These are phyloP conservation scores for Meiosimyza platycephala DNA, from an alignment of 2,888 invertebrate species.

Conservation along the genomic window DNA sequence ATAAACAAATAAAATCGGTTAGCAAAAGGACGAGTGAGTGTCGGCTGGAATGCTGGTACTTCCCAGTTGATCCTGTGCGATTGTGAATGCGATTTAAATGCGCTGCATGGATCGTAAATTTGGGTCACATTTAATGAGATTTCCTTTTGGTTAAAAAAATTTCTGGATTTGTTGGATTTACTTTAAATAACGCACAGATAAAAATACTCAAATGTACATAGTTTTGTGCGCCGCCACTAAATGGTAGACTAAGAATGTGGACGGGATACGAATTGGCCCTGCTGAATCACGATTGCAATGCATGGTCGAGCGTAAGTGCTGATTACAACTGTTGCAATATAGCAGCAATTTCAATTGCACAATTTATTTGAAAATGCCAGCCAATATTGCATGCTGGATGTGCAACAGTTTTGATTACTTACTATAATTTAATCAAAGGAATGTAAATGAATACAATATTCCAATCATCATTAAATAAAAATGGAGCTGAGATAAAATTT, in stretches of 20 bases:
- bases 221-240: too few species aligned
- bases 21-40: not conserved
- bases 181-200: constrained; percentile 12
- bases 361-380: too few species aligned
- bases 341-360: too few species aligned
- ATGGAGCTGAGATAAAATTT: too few species aligned
- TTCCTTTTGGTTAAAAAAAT: constrained; percentile 45
- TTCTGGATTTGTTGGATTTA: constrained; percentile 38
- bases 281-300: not conserved
- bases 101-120: constrained; percentile 32
- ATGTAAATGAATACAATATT: too few species aligned
- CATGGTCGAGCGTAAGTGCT: constrained; percentile 6
- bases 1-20: not conserved
- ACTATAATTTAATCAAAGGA: too few species aligned
- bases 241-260: too few species aligned
- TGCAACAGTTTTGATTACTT: too few species aligned
- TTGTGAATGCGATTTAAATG: constrained; percentile 20
- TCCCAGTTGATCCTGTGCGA: not conserved
- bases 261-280: too few species aligned
- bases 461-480: too few species aligned
- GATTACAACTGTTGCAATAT: not conserved
- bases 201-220: not conserved
- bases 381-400: too few species aligned
- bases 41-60: not conserved
- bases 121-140: constrained; percentile 48